phyloP scores from a whole-genome alignment of 2,113 vertebrate species.

The Lycocorax pyrrhopterus region DNA sequence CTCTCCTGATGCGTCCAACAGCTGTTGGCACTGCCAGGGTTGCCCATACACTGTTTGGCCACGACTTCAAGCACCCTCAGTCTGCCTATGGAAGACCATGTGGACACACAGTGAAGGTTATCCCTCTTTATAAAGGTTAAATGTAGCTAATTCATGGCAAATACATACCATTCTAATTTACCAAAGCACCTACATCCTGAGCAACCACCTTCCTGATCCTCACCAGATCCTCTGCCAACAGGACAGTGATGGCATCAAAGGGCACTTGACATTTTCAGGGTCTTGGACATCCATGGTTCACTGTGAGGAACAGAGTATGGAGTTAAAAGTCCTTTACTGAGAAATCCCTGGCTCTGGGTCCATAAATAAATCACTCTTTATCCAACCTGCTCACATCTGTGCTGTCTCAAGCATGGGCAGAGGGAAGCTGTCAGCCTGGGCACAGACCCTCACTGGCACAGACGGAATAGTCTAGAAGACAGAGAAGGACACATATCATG shows the following conservation, averaged over 20 bases:
- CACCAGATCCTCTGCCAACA: neutral
- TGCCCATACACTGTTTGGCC: neutral
- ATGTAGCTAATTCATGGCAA: neutral
- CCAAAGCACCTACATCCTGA: neutral
- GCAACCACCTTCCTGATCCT: neutral
- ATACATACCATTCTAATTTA: neutral
- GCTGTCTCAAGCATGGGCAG: neutral
- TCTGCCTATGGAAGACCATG: accelerated
- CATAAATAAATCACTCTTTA: neutral
- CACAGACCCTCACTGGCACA: neutral
- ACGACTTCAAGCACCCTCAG: neutral
- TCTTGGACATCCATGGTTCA: neutral
- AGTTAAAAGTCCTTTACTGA: neutral
- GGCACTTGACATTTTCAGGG: neutral
- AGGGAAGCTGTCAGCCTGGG: neutral
- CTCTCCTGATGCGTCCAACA: neutral
- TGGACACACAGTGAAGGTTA: neutral
- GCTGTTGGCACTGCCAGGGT: neutral
- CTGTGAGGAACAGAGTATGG: neutral
- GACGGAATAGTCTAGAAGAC: neutral
- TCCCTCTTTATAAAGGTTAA: neutral
- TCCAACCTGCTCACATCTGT: neutral
- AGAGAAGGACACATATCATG: neutral
- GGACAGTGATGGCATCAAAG: neutral
- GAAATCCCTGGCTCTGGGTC: neutral